Base-by-base conservation (phyloP, 2,113 vertebrate species). In the Cygnus atratus region DNA sequence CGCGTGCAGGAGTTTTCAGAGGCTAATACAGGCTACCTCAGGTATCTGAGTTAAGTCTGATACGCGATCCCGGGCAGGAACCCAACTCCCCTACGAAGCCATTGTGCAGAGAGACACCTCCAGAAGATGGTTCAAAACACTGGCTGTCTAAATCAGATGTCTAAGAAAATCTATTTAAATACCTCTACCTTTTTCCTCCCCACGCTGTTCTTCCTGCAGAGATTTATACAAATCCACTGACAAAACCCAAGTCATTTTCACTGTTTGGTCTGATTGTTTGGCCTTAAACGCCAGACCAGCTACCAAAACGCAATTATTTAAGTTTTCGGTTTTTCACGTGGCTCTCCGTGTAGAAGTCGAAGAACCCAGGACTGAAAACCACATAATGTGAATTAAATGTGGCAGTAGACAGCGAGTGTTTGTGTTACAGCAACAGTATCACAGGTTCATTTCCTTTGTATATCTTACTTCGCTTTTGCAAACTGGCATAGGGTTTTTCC, bases 391-490 rank as follows among this genome's bases (percentile, higher is more conserved):
- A 96, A 93, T 97, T 93, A 95, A 96, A 96, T 80, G 92, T 68
- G 74, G 48, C 33, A 29, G 72, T 87, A 91, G 94, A 91, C 78
- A 43, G 87, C 0, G 20, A 91, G 50, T 92, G 96, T 96, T 96
- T 96, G 85, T 68, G 37, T 96, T 97, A 82, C 85, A 62, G 95
- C 93, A 87, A 93, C 19, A 85, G 58, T 91, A 96, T 95, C 96
- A 75, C 96, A 96, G 94, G 86, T 97, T 97, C 96, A 87, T 97
- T 97, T 97, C 96, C 96, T 96, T 96, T 97, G 97, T 97, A 77
- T 97, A 97, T 96, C 93, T 97, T 97, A 95, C 87, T 91, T 87
- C 0, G 21, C 72, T 79, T 95, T 94, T 90, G 92, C 91, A 84
- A 93, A 86, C 92, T 48, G 44, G 81, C 68, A 76, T 58, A n/a